These are phyloP conservation scores for Mellivora capensis DNA, from an alignment of 2,113 vertebrate species.

Conservation along the genomic window DNA sequence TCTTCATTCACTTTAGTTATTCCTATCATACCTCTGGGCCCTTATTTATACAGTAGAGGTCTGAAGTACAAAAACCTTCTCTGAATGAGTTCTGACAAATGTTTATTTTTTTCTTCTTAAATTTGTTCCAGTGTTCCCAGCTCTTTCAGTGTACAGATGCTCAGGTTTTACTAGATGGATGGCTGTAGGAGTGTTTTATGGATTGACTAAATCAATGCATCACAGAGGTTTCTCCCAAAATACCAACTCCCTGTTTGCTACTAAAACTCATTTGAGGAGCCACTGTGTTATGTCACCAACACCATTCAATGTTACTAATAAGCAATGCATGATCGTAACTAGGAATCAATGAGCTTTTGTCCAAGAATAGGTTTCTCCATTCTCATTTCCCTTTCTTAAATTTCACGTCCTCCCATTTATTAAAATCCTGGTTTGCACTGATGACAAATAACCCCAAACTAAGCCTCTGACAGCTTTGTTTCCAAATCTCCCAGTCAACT, in stretches of 20 bases:
- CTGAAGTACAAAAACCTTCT: not conserved
- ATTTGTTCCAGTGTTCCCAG: not conserved
- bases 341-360: not conserved
- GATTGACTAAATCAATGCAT: not conserved
- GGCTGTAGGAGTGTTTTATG: not conserved
- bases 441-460: slow-evolving; percentile 28
- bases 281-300: not conserved
- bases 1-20: not conserved
- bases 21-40: not conserved
- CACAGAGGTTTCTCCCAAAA: not conserved
- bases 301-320: not conserved
- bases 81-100: not conserved
- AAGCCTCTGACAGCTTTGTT: slow-evolving; percentile 29
- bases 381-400: slow-evolving; percentile 41
- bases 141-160: not conserved
- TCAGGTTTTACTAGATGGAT: not conserved
- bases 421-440: slow-evolving; percentile 40
- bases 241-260: not conserved
- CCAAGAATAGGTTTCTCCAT: not conserved
- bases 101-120: not conserved
- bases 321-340: not conserved
- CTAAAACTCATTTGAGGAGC: not conserved
- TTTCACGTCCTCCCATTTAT: slow-evolving; percentile 41
- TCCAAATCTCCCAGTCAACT: slow-evolving; percentile 22
- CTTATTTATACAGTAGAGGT: not conserved